Evolutionary conservation across 64 coral and sea anemone genomes (phyloP).

Genomic region (Pocillopora verrucosa): DNA sequence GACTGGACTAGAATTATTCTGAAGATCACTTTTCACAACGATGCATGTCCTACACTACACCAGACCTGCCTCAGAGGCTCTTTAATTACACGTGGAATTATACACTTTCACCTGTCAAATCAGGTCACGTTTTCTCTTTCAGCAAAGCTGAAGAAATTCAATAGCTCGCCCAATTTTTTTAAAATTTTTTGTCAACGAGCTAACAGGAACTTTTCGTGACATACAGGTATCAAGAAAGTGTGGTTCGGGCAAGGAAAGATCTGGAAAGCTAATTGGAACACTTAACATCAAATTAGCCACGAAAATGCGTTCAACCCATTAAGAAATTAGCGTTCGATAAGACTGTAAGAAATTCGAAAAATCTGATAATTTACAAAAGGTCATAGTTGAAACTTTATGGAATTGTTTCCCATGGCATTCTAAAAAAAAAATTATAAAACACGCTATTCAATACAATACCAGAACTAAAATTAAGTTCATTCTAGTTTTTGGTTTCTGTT

Average conservation of each 20-base stretch:
- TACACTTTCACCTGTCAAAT: background rate
- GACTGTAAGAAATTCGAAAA: background rate
- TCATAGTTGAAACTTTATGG: background rate
- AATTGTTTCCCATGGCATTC: background rate
- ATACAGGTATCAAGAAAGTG: too few relatives aligned
- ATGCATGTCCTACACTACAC: background rate
- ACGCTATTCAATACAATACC: background rate
- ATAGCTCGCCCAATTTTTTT: too few relatives aligned
- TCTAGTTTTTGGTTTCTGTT: too few relatives aligned
- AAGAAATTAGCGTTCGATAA: background rate
- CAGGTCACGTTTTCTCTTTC: too few relatives aligned
- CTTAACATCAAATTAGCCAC: background rate
- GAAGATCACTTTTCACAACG: background rate
- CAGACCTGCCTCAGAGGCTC: background rate
- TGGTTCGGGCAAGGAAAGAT: too few relatives aligned
- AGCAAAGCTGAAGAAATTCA: too few relatives aligned
- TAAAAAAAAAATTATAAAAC: background rate
- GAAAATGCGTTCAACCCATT: background rate
- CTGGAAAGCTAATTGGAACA: background rate
- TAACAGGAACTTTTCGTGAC: too few relatives aligned
- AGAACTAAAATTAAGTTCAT: background rate
- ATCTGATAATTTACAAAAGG: background rate
- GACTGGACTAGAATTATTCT: background rate
- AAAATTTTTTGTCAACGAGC: too few relatives aligned
- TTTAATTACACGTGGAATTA: background rate